Base-by-base conservation (phyloP, 53 echinoderm and acorn worm genomes). In the Pentamera pediparva region DNA sequence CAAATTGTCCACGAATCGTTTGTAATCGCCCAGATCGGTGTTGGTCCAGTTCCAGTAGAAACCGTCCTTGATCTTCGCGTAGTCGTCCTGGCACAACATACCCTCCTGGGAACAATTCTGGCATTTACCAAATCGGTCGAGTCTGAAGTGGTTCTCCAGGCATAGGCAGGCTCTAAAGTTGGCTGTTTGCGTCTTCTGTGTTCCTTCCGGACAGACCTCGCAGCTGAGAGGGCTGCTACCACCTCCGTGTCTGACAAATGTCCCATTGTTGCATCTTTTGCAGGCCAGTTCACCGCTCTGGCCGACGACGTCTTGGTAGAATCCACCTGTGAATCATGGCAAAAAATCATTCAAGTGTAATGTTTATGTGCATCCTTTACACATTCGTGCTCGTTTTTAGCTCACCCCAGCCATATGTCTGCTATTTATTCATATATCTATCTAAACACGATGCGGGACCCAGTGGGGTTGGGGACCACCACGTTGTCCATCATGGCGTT, bases 41-140 rank as follows among this genome's bases (percentile, higher is more conserved):
- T 17, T 27, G 21, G 33, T 70, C 71, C 71, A 70, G n/a, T 70
- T 50, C 71, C 71, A 70, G 51, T 51, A 70, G 32, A 50, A 70
- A 28, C 71, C 71, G n/a, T 15, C 18, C 31, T 32, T 11, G 12
- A 70, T 28, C 6, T 32, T 28, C 6, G 24, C 33, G 31, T 70
- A 50, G 4, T 70, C 71, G 18, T 24, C 21, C 33, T 49, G 51
- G 32, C 71, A 70, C 8, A 30, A n/a, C 18, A 70, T 18, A 17
- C 71, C 71, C 22, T 70, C 33, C 11, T 32, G 28, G 8, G 6
- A 5, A 22, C 71, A 70, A 6, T 33, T 21, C 10, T 50, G 33
- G n/a, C 71, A 70, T 70, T 70, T 13, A 48, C 34, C 50, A 50
- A 70, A 70, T 25, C 70, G 48, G 35, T 70, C 20, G 47, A 18